Evolutionary conservation across 1,140 invertebrate genomes (phyloP).

Genomic region (Drosophila hydei): DNA sequence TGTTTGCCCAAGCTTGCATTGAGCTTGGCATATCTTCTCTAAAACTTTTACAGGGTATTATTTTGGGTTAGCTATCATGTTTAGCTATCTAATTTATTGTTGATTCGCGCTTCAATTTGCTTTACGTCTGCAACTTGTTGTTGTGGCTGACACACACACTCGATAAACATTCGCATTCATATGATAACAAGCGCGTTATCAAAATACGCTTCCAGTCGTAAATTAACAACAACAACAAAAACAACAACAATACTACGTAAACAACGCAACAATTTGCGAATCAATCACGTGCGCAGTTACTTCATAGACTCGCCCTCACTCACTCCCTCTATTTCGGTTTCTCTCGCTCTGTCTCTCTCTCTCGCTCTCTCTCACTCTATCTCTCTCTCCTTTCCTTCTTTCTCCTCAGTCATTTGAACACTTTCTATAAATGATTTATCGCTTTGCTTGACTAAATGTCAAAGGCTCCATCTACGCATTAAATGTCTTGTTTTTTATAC

Average conservation of each 20-base stretch:
- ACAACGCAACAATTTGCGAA: constrained; percentile 43
- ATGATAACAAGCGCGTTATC: constrained; percentile 67
- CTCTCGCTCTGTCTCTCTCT: constrained; percentile 2
- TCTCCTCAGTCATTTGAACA: constrained; percentile 21
- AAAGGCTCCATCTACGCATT: neutral
- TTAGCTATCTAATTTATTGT: constrained; percentile 30
- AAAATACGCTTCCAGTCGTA: constrained; percentile 39
- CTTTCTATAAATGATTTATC: constrained; percentile 19
- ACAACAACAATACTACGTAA: constrained; percentile 24
- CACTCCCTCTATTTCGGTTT: neutral
- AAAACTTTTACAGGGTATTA: constrained; percentile 1
- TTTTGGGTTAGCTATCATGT: neutral
- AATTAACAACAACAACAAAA: constrained; percentile 28
- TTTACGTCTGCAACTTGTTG: constrained; percentile 40
- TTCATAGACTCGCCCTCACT: neutral
- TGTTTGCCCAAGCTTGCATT: neutral
- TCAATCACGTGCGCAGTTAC: constrained; percentile 44
- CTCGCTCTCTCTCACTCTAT: constrained; percentile 2
- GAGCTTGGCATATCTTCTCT: neutral
- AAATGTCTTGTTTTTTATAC: neutral
- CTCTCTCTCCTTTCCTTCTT: no score
- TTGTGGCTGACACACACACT: constrained; percentile 26
- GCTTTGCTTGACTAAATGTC: constrained; percentile 1
- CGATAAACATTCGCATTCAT: constrained; percentile 53
- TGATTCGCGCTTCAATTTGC: constrained; percentile 42